Conservation (phyloP, 1,140 invertebrate genomes). For the Atta colombica region DNA sequence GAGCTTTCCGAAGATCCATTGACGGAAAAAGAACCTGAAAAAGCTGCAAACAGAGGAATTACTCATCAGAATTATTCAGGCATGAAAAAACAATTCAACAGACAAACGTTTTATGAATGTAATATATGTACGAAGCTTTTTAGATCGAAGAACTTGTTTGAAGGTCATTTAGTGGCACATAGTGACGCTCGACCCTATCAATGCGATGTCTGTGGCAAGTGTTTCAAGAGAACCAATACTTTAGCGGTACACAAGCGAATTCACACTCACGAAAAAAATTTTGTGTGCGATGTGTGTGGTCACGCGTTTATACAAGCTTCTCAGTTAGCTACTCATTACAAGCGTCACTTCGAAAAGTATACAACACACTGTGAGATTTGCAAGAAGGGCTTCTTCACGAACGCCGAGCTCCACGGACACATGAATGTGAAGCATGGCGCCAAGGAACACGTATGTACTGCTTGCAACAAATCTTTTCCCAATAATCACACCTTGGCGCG, state of each 20-base stretch:
- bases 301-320: conserved; percentile 83
- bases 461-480: conserved; percentile 79
- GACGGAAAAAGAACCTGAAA: background rate
- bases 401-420: conserved; percentile 81
- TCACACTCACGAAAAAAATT: conserved; percentile 81
- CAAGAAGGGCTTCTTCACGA: conserved; percentile 85
- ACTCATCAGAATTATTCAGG: background rate
- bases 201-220: conserved; percentile 85
- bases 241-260: conserved; percentile 82
- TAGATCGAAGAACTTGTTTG: conserved; percentile 85
- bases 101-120: conserved; percentile 82
- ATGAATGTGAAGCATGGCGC: conserved; percentile 82
- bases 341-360: conserved; percentile 83
- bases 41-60: background rate
- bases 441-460: conserved; percentile 80
- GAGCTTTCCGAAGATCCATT: background rate
- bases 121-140: conserved; percentile 85
- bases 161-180: conserved; percentile 86
- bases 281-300: conserved; percentile 84
- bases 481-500: conserved; percentile 82
- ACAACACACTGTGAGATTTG: conserved; percentile 83
- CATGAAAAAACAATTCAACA: background rate
- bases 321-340: conserved; percentile 82
- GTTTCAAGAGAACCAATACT: conserved; percentile 85
- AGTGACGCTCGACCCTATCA: conserved; percentile 84